Evolutionary conservation across 2,888 invertebrate genomes (phyloP), one percentile per base, ranked within the genome.

Genomic region (Nudaria mundana): DNA sequence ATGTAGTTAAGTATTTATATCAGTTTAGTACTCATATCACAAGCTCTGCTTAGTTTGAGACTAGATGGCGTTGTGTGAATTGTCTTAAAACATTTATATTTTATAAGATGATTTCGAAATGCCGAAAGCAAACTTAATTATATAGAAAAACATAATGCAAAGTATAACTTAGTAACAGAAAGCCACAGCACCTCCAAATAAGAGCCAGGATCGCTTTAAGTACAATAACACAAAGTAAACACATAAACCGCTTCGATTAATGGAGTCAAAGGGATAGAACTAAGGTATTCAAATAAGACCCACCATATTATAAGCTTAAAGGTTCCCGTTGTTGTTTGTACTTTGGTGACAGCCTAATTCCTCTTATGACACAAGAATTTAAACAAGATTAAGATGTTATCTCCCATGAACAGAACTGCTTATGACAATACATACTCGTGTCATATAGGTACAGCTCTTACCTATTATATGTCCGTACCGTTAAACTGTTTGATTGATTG

Each of bases 331-430:
- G 5, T 33, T 33, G 15, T 24, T 24, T 24, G 24, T 24, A 24
- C 16, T 33, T 24, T 33, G 33, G 24, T 24, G 24, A 24, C 33
- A 33, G n/a, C n/a, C 26, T 36, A 28, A 22, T 16, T 22, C 16
- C 10, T 14, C 25, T 16, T 37, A 30, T 37, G 13, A 37, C 24
- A 29, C 4, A 1, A 18, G 4, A 5, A 12, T 20, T 13, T 37
- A 24, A 31, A 25, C 7, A 14, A 24, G 25, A 37, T 37, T 37
- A 31, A n/a, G 13, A 5, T 31, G 18, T 24, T 29, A 30, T 37
- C 12, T 25, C 14, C 12, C 24, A 14, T 14, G n/a, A 25, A 37
- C 20, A 30, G 14, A 14, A 30, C 25, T 12, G 16, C 23, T 15
- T 6, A 16, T 30, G 23, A 8, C 14, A 22, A 14, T 14, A 31